Evolutionary conservation across 2,113 vertebrate species (phyloP).

Genomic region (Erpornis zantholeuca): DNA sequence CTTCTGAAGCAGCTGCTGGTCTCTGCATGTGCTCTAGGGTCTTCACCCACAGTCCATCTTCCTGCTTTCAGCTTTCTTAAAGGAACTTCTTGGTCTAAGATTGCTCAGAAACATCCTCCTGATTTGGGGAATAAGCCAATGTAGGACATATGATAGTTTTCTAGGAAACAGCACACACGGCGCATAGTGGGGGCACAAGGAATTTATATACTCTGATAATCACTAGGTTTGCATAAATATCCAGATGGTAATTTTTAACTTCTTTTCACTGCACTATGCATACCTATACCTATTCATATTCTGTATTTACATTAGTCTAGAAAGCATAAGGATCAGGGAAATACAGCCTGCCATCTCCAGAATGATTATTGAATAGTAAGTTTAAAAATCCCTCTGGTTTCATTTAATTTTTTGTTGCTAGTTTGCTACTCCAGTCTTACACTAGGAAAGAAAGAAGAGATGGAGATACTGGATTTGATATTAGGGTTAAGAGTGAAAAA

Average conservation of each 20-base stretch:
- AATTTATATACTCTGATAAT: background rate
- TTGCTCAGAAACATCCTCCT: background rate
- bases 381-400: fast-evolving
- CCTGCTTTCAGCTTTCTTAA: background rate
- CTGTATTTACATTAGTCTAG: background rate
- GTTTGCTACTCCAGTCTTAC: background rate
- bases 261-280: background rate
- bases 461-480: background rate
- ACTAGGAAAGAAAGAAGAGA: background rate
- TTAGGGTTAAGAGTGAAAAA: background rate
- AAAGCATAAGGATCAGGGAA: background rate
- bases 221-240: background rate
- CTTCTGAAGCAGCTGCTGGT: background rate
- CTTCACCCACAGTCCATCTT: background rate
- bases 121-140: background rate
- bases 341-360: background rate
- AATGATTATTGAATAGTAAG: background rate
- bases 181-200: background rate
- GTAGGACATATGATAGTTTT: background rate
- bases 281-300: background rate
- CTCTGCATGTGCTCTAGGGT: fast-evolving
- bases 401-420: fast-evolving
- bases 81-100: background rate
- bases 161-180: background rate
- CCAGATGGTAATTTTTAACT: background rate